phyloP scores from a whole-genome alignment of 2,888 invertebrate genomes.

The Spatulosminthurus flaviceps region DNA sequence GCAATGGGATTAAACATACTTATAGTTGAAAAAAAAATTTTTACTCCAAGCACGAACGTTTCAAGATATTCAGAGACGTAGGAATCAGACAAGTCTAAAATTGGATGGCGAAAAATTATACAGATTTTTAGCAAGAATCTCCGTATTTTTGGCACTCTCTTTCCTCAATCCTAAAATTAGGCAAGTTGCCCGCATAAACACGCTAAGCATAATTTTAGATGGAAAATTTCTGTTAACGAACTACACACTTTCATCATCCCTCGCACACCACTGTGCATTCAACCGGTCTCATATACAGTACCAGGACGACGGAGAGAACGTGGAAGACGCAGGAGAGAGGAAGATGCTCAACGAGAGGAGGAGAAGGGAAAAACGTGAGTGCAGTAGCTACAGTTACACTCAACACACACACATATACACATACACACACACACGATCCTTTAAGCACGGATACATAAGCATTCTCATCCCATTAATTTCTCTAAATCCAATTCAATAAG shows the following conservation, averaged over 20 bases:
- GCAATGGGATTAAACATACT: conserved; percentile 30
- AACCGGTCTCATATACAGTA: not conserved
- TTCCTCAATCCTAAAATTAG: conserved; percentile 59
- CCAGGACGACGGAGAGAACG: not conserved
- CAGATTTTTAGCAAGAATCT: conserved; percentile 61
- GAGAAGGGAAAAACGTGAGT: conserved; percentile 27
- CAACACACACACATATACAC: too few relatives aligned
- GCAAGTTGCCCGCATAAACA: conserved; percentile 63
- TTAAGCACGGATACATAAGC: conserved; percentile 31
- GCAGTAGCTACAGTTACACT: conserved; percentile 17
- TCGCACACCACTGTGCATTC: conserved; percentile 28
- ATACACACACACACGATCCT: not conserved
- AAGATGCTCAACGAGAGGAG: not conserved
- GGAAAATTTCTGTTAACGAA: conserved; percentile 63
- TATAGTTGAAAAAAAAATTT: conserved; percentile 9
- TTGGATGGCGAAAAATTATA: conserved; percentile 63
- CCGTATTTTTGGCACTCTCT: conserved; percentile 56
- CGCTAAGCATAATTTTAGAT: conserved; percentile 60
- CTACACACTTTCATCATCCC: conserved; percentile 49
- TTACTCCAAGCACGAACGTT: not conserved
- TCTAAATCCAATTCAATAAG: conserved; percentile 63
- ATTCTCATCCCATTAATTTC: conserved; percentile 63
- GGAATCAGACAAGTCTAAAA: conserved; percentile 55
- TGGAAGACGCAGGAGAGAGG: conserved; percentile 22
- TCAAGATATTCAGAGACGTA: not conserved